phyloP scores from a whole-genome alignment of 2,888 invertebrate genomes.

The Pseudococcus jackbeardsleyi region DNA sequence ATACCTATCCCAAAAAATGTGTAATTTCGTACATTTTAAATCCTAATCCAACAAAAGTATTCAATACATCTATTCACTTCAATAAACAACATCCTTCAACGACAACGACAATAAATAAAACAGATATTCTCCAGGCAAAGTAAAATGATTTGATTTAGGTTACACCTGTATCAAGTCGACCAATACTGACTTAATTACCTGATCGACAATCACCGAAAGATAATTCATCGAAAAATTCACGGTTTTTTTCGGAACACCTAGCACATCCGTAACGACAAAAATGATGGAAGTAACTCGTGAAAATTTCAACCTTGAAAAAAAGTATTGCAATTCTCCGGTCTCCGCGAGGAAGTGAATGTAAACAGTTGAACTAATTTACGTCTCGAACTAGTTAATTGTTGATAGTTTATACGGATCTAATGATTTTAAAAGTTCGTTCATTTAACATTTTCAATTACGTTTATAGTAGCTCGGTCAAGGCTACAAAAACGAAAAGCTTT shows the following conservation, averaged over 20 bases:
- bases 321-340: not conserved
- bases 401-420: not conserved
- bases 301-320: conserved; percentile 1
- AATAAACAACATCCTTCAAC: no score
- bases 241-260: not conserved
- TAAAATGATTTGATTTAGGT: no score
- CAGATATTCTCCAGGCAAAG: no score
- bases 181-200: no score
- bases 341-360: not conserved
- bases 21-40: no score
- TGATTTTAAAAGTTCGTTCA: conserved; percentile 29
- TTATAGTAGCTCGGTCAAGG: not conserved
- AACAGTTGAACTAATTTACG: conserved; percentile 23
- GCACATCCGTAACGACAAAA: not conserved
- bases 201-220: not conserved
- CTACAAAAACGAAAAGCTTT: not conserved
- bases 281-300: not conserved
- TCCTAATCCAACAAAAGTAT: no score
- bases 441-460: not conserved
- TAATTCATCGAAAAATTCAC: not conserved
- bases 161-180: no score
- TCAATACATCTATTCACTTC: no score
- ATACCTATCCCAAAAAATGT: no score
- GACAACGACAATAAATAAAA: no score
- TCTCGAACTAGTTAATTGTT: not conserved